Percentiles rank a stretch among this genome's conserved stretches.
Conservation (phyloP, 2,797 vertebrate species). For the Oreortyx pictus region DNA sequence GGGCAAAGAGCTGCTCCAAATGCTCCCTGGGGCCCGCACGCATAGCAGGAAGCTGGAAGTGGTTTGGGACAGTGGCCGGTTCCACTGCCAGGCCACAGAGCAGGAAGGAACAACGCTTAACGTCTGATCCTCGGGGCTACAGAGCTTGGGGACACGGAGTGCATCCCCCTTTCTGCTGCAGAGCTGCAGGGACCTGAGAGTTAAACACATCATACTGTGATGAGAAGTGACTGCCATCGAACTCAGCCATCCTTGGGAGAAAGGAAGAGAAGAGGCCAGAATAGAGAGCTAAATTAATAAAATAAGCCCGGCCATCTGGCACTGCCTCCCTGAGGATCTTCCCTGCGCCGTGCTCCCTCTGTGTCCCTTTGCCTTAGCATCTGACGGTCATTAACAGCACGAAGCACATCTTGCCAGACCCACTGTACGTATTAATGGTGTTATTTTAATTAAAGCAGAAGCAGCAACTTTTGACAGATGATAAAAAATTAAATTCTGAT, state of each 20-base stretch:
- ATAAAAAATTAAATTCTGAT: constrained; percentile 36
- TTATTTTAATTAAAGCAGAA: constrained; percentile 56
- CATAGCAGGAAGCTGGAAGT: rapidly evolving
- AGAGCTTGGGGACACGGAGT: rapidly evolving
- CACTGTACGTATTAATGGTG: not conserved
- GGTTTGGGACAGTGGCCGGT: not conserved
- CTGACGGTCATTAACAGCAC: constrained; percentile 35
- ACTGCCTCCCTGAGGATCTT: constrained; percentile 48
- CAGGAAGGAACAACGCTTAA: not conserved
- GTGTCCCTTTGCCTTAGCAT: constrained; percentile 34
- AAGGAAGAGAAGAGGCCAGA: not conserved
- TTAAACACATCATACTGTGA: not conserved
- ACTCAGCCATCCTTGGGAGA: constrained; percentile 48
- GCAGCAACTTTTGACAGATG: constrained; percentile 39
- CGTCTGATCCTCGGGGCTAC: rapidly evolving
- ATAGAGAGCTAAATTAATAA: constrained; percentile 68
- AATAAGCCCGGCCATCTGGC: constrained; percentile 70
- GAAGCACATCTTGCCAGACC: not conserved
- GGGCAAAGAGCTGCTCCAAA: not conserved
- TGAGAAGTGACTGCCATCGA: constrained; percentile 6
- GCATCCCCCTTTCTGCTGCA: not conserved
- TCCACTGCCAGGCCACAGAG: not conserved
- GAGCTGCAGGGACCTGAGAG: rapidly evolving
- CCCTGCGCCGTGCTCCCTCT: constrained; percentile 17
- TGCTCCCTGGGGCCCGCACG: rapidly evolving